A percentile compares a stretch with the other conserved stretches of the same genome.
Evolutionary conservation across 1,140 invertebrate genomes (phyloP).

Genomic region (Mesaphorura yosii): DNA sequence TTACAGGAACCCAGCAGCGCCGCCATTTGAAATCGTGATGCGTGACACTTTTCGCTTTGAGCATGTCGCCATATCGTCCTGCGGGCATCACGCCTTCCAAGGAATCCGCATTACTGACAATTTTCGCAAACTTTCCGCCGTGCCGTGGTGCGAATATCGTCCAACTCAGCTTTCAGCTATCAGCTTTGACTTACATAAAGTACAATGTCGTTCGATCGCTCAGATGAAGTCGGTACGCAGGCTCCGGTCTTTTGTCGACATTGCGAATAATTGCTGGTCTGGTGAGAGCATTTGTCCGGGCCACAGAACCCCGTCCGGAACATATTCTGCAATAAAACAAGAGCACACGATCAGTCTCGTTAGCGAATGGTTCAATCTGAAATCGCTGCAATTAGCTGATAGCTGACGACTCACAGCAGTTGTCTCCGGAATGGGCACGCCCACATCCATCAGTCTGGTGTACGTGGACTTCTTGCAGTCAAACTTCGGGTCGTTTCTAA

Average conservation of each 20-base stretch:
- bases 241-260: constrained; percentile 18
- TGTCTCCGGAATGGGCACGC: constrained; percentile 15
- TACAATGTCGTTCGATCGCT: constrained; percentile 21
- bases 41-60: constrained; percentile 15
- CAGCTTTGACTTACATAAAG: constrained; percentile 14
- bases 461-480: constrained; percentile 20
- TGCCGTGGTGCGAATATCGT: not conserved
- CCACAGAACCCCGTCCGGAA: constrained; percentile 26
- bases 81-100: constrained; percentile 24
- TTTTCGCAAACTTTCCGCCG: not conserved
- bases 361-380: not conserved
- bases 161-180: not conserved
- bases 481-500: constrained; percentile 23
- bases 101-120: constrained; percentile 20
- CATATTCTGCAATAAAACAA: constrained; percentile 16
- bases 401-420: too few species aligned
- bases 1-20: constrained; percentile 13
- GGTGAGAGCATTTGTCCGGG: not conserved
- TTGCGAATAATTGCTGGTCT: constrained; percentile 8
- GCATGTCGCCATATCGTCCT: constrained; percentile 26
- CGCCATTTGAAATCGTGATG: constrained; percentile 27
- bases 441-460: constrained; percentile 17
- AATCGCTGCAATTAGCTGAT: not conserved
- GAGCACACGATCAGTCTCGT: not conserved
- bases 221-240: constrained; percentile 23